Evolutionary conservation across 2,113 vertebrate genomes (phyloP).

Genomic region (Tapirus terrestris): DNA sequence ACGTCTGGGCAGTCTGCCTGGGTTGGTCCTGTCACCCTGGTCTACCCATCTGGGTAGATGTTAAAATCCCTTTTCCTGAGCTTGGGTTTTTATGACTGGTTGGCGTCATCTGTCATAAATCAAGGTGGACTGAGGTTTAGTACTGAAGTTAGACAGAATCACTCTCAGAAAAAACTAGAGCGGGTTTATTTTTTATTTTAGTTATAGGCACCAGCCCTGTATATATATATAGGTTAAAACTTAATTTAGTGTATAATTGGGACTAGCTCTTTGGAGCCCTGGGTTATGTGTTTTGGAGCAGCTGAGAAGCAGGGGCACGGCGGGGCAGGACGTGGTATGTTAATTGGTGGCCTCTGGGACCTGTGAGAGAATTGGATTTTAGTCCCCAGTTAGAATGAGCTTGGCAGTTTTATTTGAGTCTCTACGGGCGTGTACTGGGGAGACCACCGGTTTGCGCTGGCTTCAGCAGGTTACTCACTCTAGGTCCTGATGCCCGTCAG

Average conservation of each 20-base stretch:
- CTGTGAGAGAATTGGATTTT: slow-evolving; percentile 64
- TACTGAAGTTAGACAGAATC: slow-evolving; percentile 54
- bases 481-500: fast-evolving
- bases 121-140: slow-evolving; percentile 78
- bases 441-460: not conserved
- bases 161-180: slow-evolving; percentile 20
- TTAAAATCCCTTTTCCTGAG: slow-evolving; percentile 78
- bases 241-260: slow-evolving; percentile 82
- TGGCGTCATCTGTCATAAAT: slow-evolving; percentile 82
- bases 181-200: slow-evolving; percentile 54
- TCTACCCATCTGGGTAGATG: slow-evolving; percentile 68
- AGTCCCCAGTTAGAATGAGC: slow-evolving; percentile 42
- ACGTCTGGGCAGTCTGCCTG: slow-evolving; percentile 49
- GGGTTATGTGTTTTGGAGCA: slow-evolving; percentile 67
- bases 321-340: slow-evolving; percentile 54
- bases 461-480: fast-evolving
- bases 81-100: slow-evolving; percentile 77
- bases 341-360: slow-evolving; percentile 77
- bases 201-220: not conserved
- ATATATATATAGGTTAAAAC: slow-evolving; percentile 61
- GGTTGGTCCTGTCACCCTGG: slow-evolving; percentile 60
- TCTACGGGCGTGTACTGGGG: fast-evolving
- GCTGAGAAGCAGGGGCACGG: not conserved
- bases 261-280: slow-evolving; percentile 69
- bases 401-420: slow-evolving; percentile 66